A percentile compares a stretch with the other conserved stretches of the same genome.
Evolutionary conservation across 92 coral and sea anemone genomes (phyloP).

Genomic region (Heteractis magnifica): DNA sequence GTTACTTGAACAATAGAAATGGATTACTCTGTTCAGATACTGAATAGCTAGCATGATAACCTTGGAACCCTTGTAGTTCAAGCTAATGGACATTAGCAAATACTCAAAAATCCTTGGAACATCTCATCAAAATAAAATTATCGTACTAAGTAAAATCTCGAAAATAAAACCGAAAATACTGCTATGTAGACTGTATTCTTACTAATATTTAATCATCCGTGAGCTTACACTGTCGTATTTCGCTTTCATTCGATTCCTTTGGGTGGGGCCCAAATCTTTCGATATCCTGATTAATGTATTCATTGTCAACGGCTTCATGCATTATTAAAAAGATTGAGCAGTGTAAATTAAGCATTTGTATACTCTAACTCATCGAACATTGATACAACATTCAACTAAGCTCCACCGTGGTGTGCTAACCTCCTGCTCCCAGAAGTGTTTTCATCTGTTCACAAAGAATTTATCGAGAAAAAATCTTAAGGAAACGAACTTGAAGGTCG

Average conservation of each 20-base stretch:
- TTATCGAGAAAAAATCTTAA: too few relatives aligned
- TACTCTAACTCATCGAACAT: neutral
- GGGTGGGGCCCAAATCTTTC: slow-evolving; percentile 21
- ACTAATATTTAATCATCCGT: slow-evolving; percentile 12
- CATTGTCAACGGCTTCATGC: slow-evolving; percentile 22
- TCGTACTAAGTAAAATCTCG: neutral
- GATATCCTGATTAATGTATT: slow-evolving; percentile 13
- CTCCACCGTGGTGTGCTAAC: neutral
- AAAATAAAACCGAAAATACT: slow-evolving; percentile 26
- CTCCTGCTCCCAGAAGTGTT: neutral
- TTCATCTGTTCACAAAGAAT: neutral
- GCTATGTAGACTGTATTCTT: neutral
- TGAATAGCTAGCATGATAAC: neutral
- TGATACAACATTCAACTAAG: neutral
- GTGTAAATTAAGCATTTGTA: slow-evolving; percentile 11
- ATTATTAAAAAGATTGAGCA: neutral
- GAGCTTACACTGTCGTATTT: slow-evolving; percentile 28
- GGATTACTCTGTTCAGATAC: neutral
- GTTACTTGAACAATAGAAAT: neutral
- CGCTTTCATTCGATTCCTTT: slow-evolving; percentile 22
- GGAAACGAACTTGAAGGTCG: neutral
- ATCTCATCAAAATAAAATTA: neutral
- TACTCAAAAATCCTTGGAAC: neutral
- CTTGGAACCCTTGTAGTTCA: neutral
- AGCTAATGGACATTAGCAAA: neutral